Conservation (phyloP, 2,797 vertebrate genomes). For the Bradypodion pumilum region DNA sequence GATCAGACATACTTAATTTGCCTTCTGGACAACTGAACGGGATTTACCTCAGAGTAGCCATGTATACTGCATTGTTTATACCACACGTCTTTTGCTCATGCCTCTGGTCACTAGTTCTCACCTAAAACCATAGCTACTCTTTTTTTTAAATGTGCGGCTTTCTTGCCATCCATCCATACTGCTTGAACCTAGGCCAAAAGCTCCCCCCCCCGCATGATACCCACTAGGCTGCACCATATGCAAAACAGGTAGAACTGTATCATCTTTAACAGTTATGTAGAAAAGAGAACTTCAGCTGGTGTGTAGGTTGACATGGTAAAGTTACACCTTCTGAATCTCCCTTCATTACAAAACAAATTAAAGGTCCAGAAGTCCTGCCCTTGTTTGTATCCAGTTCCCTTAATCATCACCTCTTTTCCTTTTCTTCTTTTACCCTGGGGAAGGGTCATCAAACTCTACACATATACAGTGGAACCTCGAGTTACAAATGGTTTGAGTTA, state of each 20-base stretch:
- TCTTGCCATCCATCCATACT: neutral
- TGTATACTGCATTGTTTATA: neutral
- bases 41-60: neutral
- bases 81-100: neutral
- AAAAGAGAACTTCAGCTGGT: neutral
- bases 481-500: too few species aligned
- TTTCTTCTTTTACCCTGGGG: neutral
- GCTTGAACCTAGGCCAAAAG: neutral
- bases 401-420: neutral
- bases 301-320: neutral
- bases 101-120: neutral
- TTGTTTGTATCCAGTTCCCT: neutral
- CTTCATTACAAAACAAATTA: neutral
- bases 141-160: too few species aligned
- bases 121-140: neutral
- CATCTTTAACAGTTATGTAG: neutral
- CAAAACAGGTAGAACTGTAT: neutral
- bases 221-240: neutral
- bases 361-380: neutral
- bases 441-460: too few species aligned
- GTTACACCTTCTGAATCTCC: neutral
- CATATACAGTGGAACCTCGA: too few species aligned
- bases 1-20: too few species aligned
- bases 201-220: neutral
- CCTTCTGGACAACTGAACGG: neutral